These are phyloP conservation scores for Epicampocera succincta DNA, from an alignment of 2,888 invertebrate species.

Conservation along the genomic window DNA sequence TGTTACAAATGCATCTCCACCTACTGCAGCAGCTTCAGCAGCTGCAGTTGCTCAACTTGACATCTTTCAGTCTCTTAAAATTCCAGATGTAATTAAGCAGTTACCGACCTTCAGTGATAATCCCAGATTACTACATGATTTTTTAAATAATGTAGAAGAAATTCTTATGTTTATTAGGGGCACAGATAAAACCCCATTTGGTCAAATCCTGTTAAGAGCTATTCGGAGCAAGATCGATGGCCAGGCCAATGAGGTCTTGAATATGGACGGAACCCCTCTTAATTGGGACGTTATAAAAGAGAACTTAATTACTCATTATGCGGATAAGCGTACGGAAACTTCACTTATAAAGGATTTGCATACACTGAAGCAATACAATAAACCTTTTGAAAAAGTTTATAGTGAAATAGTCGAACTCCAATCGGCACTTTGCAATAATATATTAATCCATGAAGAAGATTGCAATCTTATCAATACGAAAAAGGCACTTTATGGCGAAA, in stretches of 20 bases:
- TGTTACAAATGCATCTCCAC: neutral
- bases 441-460: constrained; percentile 63
- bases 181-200: constrained; percentile 18
- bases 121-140: neutral
- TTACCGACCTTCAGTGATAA: constrained; percentile 13
- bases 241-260: constrained; percentile 56
- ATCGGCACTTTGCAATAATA: constrained; percentile 25
- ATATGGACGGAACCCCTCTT: constrained; percentile 52
- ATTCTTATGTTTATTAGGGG: no score
- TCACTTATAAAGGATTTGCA: constrained; percentile 69
- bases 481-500: constrained; percentile 63
- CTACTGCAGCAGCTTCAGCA: neutral
- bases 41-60: neutral
- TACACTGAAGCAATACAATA: constrained; percentile 45
- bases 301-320: constrained; percentile 68
- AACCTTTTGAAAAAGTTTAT: no score
- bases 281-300: constrained; percentile 59
- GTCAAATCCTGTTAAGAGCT: constrained; percentile 50
- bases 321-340: constrained; percentile 41
- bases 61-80: neutral
- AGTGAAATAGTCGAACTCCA: constrained; percentile 52
- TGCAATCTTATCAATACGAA: constrained; percentile 63
- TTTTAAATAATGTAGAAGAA: constrained; percentile 5
- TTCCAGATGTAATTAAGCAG: constrained; percentile 8
- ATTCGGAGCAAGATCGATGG: constrained; percentile 63